Evolutionary conservation across 1,140 invertebrate species (phyloP), one percentile per base, ranked within the genome.

Genomic region (Drosophila nigrodunni): DNA sequence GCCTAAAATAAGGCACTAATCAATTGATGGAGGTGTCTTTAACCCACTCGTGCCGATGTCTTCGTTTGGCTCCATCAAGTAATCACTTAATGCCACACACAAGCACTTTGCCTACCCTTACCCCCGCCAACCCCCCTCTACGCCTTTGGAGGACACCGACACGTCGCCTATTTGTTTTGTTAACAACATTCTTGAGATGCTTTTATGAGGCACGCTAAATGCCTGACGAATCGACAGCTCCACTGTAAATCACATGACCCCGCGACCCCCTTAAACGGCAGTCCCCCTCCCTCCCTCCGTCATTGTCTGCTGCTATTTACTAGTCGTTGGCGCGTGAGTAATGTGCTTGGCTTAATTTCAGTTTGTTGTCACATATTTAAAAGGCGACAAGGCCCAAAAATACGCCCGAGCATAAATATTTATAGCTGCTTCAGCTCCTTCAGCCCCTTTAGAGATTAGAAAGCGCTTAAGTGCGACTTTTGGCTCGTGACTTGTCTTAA

Each of bases 401-500:
- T 79, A 82, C 68, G 43, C 49, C 60, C 37, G 46, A 55, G 66
- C 77, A 87, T 83, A 88, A 83, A 87, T 87, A 87, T 88, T 87
- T 78, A 87, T 88, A 87, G 83, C 39, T 9, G 30, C 25, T 41
- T 15, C 80, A 87, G 76, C 79, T 9, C 41, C 25, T 41, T 15
- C 80, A 87, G 76, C 79, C 82, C 82, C 82, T 82, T 77, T 65
- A 60, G 52, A 88, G 85, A 85, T 88, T 88, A 85, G 85, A 85
- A 85, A 88, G 83, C 85, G 86, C 85, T 89, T 85, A 89, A 89
- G 86, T 86, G 81, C 86, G 85, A 89, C 85, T 90, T 89, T 89
- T 90, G 86, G 81, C 85, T 89, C 85, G 85, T 89, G 85, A 89
- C 85, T 89, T 86, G 85, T 90, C 85, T 80, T 89, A 89, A 89